Conservation (phyloP, 1,140 invertebrate genomes). For the Himalopsyche phryganea region DNA sequence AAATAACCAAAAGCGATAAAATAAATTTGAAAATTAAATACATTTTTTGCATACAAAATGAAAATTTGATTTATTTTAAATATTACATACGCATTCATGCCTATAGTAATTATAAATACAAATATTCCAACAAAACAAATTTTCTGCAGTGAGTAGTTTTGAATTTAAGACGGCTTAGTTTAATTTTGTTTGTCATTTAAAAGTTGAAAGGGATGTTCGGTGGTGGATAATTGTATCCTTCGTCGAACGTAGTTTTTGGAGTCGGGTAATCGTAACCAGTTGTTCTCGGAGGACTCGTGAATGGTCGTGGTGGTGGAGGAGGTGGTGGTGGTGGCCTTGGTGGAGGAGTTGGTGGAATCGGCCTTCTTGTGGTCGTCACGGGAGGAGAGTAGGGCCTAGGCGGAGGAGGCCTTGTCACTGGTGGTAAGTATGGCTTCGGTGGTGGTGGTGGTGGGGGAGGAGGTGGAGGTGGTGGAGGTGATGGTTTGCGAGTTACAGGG, state of each 20-base stretch:
- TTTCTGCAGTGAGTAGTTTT: too few relatives aligned
- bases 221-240: background rate
- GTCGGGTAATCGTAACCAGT: slow-evolving; percentile 12
- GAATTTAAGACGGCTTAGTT: too few relatives aligned
- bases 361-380: background rate
- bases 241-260: slow-evolving; percentile 8
- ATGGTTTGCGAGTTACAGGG: background rate
- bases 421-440: too few relatives aligned
- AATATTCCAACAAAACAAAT: too few relatives aligned
- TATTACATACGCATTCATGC: too few relatives aligned
- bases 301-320: slow-evolving; percentile 21
- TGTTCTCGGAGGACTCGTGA: slow-evolving; percentile 10
- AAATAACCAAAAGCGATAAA: too few relatives aligned
- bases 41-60: too few relatives aligned
- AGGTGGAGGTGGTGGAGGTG: slow-evolving; percentile 8
- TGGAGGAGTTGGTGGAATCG: slow-evolving; percentile 7
- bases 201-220: slow-evolving; percentile 7
- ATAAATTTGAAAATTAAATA: too few relatives aligned
- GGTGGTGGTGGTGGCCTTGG: slow-evolving; percentile 23
- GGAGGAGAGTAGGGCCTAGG: slow-evolving; percentile 16
- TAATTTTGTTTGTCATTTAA: too few relatives aligned
- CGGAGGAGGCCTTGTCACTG: background rate
- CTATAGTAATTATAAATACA: too few relatives aligned
- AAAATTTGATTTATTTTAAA: too few relatives aligned
- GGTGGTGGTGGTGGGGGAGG: slow-evolving; percentile 12